These are phyloP conservation scores for Eupithecia inturbata DNA, from an alignment of 2,888 invertebrate species.

Conservation along the genomic window DNA sequence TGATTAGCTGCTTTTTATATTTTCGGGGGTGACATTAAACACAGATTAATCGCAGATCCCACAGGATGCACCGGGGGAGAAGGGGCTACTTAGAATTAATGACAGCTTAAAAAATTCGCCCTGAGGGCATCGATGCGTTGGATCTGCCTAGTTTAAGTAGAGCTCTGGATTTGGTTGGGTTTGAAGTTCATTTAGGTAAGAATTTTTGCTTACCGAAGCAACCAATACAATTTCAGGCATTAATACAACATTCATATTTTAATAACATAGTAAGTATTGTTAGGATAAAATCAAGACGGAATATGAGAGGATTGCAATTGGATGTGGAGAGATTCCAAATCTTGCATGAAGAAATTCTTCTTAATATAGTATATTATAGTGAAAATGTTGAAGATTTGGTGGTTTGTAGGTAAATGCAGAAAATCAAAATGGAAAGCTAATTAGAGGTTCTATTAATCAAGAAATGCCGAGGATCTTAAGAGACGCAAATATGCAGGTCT, in stretches of 20 bases:
- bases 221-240: background rate
- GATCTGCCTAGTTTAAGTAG: constrained; percentile 48
- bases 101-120: constrained; percentile 75
- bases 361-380: too few relatives aligned
- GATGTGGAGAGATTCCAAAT: background rate
- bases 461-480: too few relatives aligned
- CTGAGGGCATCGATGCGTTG: constrained; percentile 56
- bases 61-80: constrained; percentile 55
- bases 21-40: constrained; percentile 79
- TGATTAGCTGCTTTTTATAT: constrained; percentile 80
- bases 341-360: background rate
- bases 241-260: too few relatives aligned
- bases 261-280: too few relatives aligned
- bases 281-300: too few relatives aligned
- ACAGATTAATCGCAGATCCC: constrained; percentile 78
- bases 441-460: too few relatives aligned
- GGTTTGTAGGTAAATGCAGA: background rate
- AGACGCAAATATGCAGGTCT: background rate
- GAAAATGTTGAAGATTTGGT: background rate
- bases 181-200: background rate
- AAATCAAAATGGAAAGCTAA: background rate
- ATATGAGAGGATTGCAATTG: too few relatives aligned
- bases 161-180: constrained; percentile 47
- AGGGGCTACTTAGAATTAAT: constrained; percentile 74
- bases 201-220: background rate